Base-by-base conservation (phyloP, 2,113 vertebrate genomes). In the Dasyornis broadbenti region DNA sequence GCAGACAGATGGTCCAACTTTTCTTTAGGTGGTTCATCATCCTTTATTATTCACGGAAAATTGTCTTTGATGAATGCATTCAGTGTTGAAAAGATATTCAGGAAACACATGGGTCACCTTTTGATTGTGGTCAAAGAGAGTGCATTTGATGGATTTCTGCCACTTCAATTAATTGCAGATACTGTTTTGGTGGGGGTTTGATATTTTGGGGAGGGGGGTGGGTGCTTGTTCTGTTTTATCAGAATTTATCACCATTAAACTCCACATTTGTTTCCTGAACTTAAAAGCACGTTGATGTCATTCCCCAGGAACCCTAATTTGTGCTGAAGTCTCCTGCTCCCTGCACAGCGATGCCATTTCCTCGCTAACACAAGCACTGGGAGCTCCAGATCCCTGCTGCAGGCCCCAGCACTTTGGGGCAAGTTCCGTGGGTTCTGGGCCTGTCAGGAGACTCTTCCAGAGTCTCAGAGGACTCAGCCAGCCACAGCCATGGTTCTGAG, bases 1-100 rank as follows among this genome's bases (percentile, higher is more conserved):
- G 71, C 64, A 90, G 94, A 91, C 89, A 98, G 92, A 96, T 93
- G 95, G 94, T 94, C 94, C 1, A 2, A 26, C 65, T 92, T 95
- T 95, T 95, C 91, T 92, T 97, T 54, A 75, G 66, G 89, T 95
- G 78, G 90, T 95, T 95, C 72, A 82, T 94, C 85, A 59, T 49
- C 72, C 89, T 92, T 94, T 47, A 94, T 96, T 97, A 86, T 94
- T 86, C 81, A 71, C 50, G 90, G 78, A 96, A 96, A 97, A 96
- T 91, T 87, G 66, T 94, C 93, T 97, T 91, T 94, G 47, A 96
- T 94, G 86, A 95, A 95, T 75, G 56, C 61, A 49, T 92, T 54
- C 59, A 72, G 60, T 84, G 65, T 85, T 70, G 72, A 94, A 89
- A 79, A 83, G 52, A 61, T 66, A 79, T 31, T 61, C 61, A 70